phyloP scores from a whole-genome alignment of 2,888 invertebrate genomes.

The Embidobia sp. region DNA sequence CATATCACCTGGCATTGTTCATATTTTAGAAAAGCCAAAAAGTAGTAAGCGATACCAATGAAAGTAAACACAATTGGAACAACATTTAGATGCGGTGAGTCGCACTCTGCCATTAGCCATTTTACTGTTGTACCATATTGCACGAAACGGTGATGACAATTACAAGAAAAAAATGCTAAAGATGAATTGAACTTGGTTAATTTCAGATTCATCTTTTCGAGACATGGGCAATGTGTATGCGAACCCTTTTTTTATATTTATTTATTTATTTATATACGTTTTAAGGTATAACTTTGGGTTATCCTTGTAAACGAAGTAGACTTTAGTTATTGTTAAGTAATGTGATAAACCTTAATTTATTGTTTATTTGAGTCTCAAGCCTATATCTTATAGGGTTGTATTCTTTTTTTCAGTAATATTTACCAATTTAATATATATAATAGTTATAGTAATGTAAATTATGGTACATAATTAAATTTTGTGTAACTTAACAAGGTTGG shows the following conservation, averaged over 20 bases:
- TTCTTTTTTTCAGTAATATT: too few relatives aligned
- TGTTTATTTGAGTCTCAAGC: too few relatives aligned
- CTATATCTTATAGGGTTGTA: too few relatives aligned
- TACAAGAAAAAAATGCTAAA: conserved; percentile 56
- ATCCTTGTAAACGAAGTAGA: too few relatives aligned
- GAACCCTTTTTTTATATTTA: not conserved
- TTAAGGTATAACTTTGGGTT: too few relatives aligned
- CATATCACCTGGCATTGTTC: conserved; percentile 80
- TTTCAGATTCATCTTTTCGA: conserved; percentile 16
- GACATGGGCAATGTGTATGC: conserved; percentile 1
- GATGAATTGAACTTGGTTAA: conserved; percentile 16
- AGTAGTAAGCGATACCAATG: conserved; percentile 81
- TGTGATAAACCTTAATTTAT: too few relatives aligned
- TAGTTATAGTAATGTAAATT: not conserved
- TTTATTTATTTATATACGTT: not conserved
- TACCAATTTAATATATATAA: not conserved
- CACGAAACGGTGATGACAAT: conserved; percentile 78
- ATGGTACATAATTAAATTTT: conserved; percentile 13
- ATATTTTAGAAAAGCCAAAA: conserved; percentile 82
- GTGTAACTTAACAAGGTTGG: not conserved
- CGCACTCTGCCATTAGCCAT: conserved; percentile 77
- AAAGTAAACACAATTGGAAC: conserved; percentile 81
- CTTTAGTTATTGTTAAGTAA: too few relatives aligned
- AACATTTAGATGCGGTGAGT: conserved; percentile 82
- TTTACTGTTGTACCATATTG: conserved; percentile 78